Conservation (phyloP, 37 sponge, comb jelly and placozoan species). For the Oopsacas minuta region DNA sequence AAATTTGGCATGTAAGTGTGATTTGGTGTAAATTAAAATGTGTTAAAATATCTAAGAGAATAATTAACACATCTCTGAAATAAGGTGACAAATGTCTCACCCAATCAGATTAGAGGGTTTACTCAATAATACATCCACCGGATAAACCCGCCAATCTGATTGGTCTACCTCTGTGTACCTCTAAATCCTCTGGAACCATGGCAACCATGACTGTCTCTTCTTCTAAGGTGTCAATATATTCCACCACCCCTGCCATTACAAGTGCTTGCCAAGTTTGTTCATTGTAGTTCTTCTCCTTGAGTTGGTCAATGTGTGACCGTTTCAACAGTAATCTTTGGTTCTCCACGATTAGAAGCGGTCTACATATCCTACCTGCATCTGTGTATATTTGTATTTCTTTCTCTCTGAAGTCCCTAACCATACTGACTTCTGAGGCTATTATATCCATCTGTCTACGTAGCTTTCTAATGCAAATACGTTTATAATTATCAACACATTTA, state of each 20-base stretch:
- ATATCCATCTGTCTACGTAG: slow-evolving; percentile 99
- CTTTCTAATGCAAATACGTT: slow-evolving; percentile 26
- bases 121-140: too few species aligned
- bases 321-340: slow-evolving; percentile 94
- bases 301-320: slow-evolving; percentile 81
- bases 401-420: slow-evolving; percentile 91
- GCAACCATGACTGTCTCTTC: slow-evolving; percentile 99
- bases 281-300: slow-evolving; percentile 89
- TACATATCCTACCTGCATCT: slow-evolving; percentile 94
- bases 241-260: slow-evolving; percentile 92
- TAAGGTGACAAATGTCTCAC: too few species aligned
- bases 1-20: too few species aligned
- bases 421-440: slow-evolving; percentile 94
- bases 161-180: too few species aligned
- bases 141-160: too few species aligned
- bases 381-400: slow-evolving; percentile 96
- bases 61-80: too few species aligned
- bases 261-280: slow-evolving; percentile 86
- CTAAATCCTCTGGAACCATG: slow-evolving; percentile 91
- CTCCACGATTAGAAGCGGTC: slow-evolving; percentile 96
- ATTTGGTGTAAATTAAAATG: too few species aligned
- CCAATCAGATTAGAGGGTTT: too few species aligned
- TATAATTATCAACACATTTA: background rate
- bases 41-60: too few species aligned
- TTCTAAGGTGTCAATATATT: slow-evolving; percentile 96